phyloP scores from a whole-genome alignment of 2,888 invertebrate species.

The Sminthurides aquaticus region DNA sequence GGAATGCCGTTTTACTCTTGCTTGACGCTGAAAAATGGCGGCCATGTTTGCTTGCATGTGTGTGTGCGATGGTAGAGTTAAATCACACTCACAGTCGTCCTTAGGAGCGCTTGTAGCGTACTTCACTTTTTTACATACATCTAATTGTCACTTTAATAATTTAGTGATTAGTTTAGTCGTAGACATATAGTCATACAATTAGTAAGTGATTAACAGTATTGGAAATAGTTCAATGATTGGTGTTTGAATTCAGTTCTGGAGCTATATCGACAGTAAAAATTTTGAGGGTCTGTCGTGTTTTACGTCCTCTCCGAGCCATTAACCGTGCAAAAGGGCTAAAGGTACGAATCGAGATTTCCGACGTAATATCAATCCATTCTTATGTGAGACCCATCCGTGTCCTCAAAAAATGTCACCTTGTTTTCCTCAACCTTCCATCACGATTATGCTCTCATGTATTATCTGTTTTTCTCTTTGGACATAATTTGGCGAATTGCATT shows the following conservation, averaged over 20 bases:
- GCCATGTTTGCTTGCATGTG: not conserved
- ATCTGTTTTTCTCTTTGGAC: no score
- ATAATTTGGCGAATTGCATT: no score
- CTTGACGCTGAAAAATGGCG: not conserved
- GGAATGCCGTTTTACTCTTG: not conserved
- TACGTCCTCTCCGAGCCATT: conserved; percentile 57
- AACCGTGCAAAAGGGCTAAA: conserved; percentile 58
- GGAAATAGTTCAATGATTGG: not conserved
- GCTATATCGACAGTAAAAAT: conserved; percentile 57
- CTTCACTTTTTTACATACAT: not conserved
- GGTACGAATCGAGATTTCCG: conserved; percentile 45
- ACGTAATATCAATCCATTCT: not conserved
- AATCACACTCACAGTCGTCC: not conserved
- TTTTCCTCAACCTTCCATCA: no score
- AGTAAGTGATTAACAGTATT: no score
- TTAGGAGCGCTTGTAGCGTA: not conserved
- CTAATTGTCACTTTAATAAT: no score
- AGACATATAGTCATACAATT: no score
- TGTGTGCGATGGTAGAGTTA: not conserved
- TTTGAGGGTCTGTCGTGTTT: conserved; percentile 54
- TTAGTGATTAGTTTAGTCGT: no score
- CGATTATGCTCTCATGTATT: no score
- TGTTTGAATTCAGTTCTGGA: conserved; percentile 44
- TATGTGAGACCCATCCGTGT: no score
- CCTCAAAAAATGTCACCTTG: no score